Percentiles rank a stretch among this genome's conserved stretches.
Evolutionary conservation across 2,888 invertebrate genomes (phyloP).

Genomic region (Leucophenga maculata): DNA sequence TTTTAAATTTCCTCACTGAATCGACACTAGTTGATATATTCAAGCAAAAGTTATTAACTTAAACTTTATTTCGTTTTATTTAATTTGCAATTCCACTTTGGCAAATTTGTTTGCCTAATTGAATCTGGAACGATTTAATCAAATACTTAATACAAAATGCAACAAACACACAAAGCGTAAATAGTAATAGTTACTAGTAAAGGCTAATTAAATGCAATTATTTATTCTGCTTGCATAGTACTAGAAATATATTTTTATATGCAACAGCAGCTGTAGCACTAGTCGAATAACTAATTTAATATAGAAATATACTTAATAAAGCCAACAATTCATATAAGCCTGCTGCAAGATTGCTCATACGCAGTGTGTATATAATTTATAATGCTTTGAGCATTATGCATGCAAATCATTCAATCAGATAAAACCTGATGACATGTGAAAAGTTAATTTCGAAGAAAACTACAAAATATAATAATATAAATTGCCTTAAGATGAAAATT

Average conservation of each 20-base stretch:
- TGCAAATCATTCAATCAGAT: constrained; percentile 13
- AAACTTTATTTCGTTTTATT: background rate
- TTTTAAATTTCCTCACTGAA: too few species aligned
- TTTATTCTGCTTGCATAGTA: background rate
- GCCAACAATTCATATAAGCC: background rate
- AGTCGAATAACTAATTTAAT: constrained; percentile 17
- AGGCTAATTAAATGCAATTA: background rate
- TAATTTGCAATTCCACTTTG: background rate
- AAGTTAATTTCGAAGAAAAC: constrained; percentile 4
- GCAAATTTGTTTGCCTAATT: background rate
- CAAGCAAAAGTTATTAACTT: too few species aligned
- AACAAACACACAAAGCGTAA: too few species aligned
- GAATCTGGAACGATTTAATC: background rate
- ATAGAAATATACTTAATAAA: constrained; percentile 7
- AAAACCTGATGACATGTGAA: constrained; percentile 11
- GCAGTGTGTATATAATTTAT: background rate
- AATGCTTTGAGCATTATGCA: background rate
- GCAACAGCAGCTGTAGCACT: background rate
- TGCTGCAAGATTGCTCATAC: constrained; percentile 16
- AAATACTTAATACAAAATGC: background rate
- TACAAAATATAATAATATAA: background rate
- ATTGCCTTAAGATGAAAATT: too few species aligned
- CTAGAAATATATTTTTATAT: background rate
- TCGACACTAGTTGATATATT: too few species aligned
- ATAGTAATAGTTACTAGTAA: background rate